A percentile compares a stretch with the other conserved stretches of the same genome.
phyloP scores from a whole-genome alignment of 2,888 invertebrate genomes.

The Clanis bilineata region DNA sequence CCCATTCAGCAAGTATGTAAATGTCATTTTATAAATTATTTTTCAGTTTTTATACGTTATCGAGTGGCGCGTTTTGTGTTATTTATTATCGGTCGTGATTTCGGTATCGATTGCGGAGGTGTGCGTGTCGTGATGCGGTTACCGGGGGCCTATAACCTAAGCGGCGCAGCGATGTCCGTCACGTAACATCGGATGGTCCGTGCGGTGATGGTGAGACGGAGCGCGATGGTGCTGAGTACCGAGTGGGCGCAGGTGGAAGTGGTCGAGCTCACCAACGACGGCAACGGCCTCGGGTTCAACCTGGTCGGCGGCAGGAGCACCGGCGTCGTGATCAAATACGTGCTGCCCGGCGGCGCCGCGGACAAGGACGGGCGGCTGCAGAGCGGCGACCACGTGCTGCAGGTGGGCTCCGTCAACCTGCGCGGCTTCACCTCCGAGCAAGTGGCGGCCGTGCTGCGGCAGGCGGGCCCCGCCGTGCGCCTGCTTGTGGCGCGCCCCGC shows the following conservation, averaged over 20 bases:
- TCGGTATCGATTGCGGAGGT: conserved; percentile 32
- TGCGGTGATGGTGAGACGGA: conserved; percentile 69
- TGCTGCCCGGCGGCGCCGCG: conserved; percentile 97
- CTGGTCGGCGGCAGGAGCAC: conserved; percentile 99
- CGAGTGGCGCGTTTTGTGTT: conserved; percentile 35
- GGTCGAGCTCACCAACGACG: conserved; percentile 98
- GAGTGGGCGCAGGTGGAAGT: conserved; percentile 99
- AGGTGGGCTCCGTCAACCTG: conserved; percentile 96
- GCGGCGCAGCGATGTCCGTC: conserved; percentile 54
- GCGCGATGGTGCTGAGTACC: conserved; percentile 93
- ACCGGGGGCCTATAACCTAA: conserved; percentile 63
- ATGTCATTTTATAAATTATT: conserved; percentile 74
- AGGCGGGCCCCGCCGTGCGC: conserved; percentile 91
- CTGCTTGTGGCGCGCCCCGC: conserved; percentile 96
- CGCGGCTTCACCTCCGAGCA: conserved; percentile 98
- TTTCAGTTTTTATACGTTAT: conserved; percentile 52
- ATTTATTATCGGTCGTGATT: conserved; percentile 35
- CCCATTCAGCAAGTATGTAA: conserved; percentile 81
- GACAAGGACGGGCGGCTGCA: conserved; percentile 97
- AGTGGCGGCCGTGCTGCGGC: conserved; percentile 86
- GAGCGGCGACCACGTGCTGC: conserved; percentile 98
- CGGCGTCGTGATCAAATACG: conserved; percentile 99
- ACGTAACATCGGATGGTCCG: conserved; percentile 63
- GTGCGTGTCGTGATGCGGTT: conserved; percentile 46
- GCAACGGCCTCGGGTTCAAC: conserved; percentile 98